Percentiles rank a stretch among this genome's conserved stretches.
These are phyloP conservation scores for Hormaphis cornu DNA, from an alignment of 1,140 invertebrate genomes.

Conservation along the genomic window DNA sequence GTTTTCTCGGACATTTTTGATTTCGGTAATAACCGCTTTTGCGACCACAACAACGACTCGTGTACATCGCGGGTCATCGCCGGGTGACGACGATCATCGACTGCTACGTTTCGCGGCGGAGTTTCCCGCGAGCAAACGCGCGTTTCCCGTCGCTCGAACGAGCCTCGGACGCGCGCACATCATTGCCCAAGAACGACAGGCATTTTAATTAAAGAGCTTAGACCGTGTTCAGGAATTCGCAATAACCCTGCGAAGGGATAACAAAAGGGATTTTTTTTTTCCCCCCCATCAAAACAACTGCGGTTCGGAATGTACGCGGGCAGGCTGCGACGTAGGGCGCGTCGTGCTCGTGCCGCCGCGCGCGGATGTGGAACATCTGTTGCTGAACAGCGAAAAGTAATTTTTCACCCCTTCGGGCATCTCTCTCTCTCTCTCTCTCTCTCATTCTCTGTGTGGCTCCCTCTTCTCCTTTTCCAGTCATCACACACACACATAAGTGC, in stretches of 20 bases:
- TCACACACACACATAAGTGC: not conserved
- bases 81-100: no score
- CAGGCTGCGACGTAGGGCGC: not conserved
- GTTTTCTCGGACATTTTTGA: no score
- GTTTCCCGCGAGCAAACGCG: no score
- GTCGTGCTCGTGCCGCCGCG: not conserved
- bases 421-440: not conserved
- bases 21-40: no score
- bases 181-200: constrained; percentile 4
- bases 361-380: constrained; percentile 30
- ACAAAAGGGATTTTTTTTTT: constrained; percentile 25
- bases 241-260: constrained; percentile 24
- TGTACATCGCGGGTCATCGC: no score
- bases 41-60: no score
- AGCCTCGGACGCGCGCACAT: not conserved
- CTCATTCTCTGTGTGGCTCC: not conserved
- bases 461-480: no score
- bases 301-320: constrained; percentile 12
- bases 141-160: no score
- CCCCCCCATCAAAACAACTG: constrained; percentile 17
- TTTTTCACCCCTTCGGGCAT: constrained; percentile 23
- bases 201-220: constrained; percentile 29
- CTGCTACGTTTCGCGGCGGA: no score
- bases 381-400: constrained; percentile 30
- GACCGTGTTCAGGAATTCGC: constrained; percentile 28